Conservation (phyloP, 2,888 invertebrate species). For the Spilarctia lutea region DNA sequence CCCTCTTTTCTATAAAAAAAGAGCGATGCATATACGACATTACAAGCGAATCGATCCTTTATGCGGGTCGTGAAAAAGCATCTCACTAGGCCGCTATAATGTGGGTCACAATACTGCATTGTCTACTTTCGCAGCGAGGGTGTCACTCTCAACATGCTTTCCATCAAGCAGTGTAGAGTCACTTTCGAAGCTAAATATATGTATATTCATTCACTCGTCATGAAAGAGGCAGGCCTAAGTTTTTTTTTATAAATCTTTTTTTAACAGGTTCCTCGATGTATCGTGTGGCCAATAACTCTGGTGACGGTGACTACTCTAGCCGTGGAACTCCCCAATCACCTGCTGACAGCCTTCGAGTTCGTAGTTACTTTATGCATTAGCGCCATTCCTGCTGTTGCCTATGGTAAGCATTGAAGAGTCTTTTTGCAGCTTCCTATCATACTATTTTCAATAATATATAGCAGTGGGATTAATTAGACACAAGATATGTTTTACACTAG, state of each 20-base stretch:
- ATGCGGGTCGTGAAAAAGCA: no score
- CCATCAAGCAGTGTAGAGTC: no score
- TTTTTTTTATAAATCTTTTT: neutral
- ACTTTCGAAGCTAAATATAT: no score
- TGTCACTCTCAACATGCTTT: no score
- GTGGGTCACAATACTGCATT: no score
- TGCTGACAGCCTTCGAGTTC: slow-evolving; percentile 66
- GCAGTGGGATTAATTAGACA: neutral
- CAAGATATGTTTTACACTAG: neutral
- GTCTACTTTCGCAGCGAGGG: no score
- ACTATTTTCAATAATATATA: no score
- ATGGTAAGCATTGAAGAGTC: slow-evolving; percentile 60
- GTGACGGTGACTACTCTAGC: slow-evolving; percentile 66
- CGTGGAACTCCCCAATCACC: slow-evolving; percentile 71
- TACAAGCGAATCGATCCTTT: no score
- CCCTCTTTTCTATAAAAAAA: no score
- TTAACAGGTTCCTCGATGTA: slow-evolving; percentile 72
- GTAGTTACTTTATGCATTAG: slow-evolving; percentile 58
- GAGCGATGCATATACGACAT: no score
- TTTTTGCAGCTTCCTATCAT: neutral
- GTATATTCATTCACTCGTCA: no score
- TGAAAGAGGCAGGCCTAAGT: neutral
- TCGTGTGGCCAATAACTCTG: slow-evolving; percentile 72
- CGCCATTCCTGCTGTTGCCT: slow-evolving; percentile 70
- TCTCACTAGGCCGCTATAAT: no score